Evolutionary conservation across 2,888 invertebrate species (phyloP).

Genomic region (Syrista parreyssii): DNA sequence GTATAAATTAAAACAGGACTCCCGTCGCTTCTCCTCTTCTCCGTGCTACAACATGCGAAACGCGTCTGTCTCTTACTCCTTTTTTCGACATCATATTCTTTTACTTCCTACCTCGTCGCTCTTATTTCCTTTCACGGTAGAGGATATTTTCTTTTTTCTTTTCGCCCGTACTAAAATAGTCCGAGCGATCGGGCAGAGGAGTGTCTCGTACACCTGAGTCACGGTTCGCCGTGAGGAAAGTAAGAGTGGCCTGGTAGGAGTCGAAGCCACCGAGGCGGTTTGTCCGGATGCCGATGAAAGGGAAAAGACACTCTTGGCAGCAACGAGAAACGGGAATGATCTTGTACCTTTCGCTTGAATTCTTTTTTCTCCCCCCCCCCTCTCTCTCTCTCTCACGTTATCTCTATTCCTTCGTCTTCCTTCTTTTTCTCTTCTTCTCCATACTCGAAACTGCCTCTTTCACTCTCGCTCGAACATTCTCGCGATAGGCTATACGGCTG

Average conservation of each 20-base stretch:
- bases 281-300: conserved; percentile 61
- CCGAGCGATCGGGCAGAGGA: background rate
- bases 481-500: fast-evolving
- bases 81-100: background rate
- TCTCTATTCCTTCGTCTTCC: background rate
- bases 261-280: conserved; percentile 45
- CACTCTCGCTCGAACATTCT: background rate
- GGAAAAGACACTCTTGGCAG: conserved; percentile 40
- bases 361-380: background rate
- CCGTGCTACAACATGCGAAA: background rate
- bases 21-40: background rate
- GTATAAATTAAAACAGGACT: background rate
- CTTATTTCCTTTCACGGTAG: background rate
- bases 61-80: background rate
- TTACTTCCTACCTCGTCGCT: background rate
- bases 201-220: conserved; percentile 16
- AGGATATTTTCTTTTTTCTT: conserved; percentile 18
- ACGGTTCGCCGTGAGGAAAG: conserved; percentile 47
- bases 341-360: background rate
- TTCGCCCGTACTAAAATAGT: background rate
- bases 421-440: background rate
- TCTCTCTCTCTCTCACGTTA: conserved; percentile 15
- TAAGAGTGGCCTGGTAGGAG: conserved; percentile 57
- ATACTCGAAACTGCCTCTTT: background rate
- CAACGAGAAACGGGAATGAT: background rate